Percentiles rank a stretch among this genome's conserved stretches.
Conservation (phyloP, 2,888 invertebrate species). For the Xestia c-nigrum region DNA sequence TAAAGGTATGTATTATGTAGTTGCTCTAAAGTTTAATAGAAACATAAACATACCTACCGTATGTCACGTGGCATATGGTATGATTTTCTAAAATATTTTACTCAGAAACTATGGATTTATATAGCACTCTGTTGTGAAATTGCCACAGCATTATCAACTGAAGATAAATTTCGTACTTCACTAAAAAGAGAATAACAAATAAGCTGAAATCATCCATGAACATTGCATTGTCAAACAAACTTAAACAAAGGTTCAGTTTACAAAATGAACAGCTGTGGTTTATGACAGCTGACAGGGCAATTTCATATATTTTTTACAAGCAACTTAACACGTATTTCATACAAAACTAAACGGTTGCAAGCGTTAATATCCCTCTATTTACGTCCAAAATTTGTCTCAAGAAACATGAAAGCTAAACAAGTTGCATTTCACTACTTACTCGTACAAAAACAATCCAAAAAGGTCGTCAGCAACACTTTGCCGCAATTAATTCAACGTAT, state of each 20-base stretch:
- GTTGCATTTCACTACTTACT: slow-evolving; percentile 84
- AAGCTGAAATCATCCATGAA: slow-evolving; percentile 19
- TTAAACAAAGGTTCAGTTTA: slow-evolving; percentile 48
- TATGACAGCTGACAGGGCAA: slow-evolving; percentile 60
- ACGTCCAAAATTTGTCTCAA: slow-evolving; percentile 75
- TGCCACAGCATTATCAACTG: not conserved
- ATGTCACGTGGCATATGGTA: not conserved
- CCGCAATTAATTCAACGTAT: slow-evolving; percentile 86
- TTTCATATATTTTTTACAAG: slow-evolving; percentile 65
- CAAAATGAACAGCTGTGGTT: slow-evolving; percentile 51
- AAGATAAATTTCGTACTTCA: slow-evolving; percentile 7
- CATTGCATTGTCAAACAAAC: slow-evolving; percentile 45
- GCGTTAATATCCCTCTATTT: slow-evolving; percentile 71
- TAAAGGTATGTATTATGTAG: not conserved
- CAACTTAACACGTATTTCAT: slow-evolving; percentile 71
- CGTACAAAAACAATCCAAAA: slow-evolving; percentile 87
- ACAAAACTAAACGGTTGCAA: slow-evolving; percentile 73
- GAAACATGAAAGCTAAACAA: slow-evolving; percentile 73
- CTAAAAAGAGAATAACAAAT: slow-evolving; percentile 9
- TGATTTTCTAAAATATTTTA: not conserved
- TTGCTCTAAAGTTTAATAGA: not conserved
- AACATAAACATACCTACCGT: not conserved
- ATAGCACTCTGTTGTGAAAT: not conserved
- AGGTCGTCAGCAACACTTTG: slow-evolving; percentile 78
- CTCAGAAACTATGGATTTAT: not conserved